Evolutionary conservation across 92 coral and sea anemone species (phyloP), one percentile per base, ranked within the genome.

Genomic region (Epizoanthus stellaris): DNA sequence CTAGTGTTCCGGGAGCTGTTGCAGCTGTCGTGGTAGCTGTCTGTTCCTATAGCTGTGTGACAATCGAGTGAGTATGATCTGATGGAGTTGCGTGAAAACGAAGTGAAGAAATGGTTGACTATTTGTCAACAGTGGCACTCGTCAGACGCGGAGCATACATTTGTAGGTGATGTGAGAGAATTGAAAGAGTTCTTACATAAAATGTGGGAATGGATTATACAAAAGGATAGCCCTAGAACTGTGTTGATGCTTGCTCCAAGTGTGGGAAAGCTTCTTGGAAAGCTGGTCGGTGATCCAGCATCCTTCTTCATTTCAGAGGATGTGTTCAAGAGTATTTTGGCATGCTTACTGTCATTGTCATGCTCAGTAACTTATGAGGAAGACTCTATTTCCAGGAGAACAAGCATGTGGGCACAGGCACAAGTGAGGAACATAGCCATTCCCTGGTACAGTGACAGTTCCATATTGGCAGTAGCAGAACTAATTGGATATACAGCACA

Each of bases 241-340:
- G 87, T 96, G 79, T 85, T 96, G 30, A 90, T 86, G 70, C 88
- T 89, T 61, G 74, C 89, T 87, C 98, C 98, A 81, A 96, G 98
- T 88, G 86, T 92, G 38, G 98, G 98, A 16, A 96, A 96, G 73
- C 80, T 96, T 15, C 90, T 96, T 23, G 98, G 97, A 3, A 73
- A 67, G 45, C 75, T 96, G 42, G 67, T 54, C 38, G 77, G 90
- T 60, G 92, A 91, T 76, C 47, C 76, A 61, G 64, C 88, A 3
- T 53, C 94, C 70, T 90, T 90, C 70, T 90, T 90, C 42, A 75
- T 89, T 34, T 88, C 72, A 93, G 94, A 73, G 49, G 82, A 82
- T n/a, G 91, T 75, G 15, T 89, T 91, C 21, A 82, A 83, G 69
- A 54, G 16, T 15, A 40, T 91, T 64, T 66, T 93, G 70, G 75